Evolutionary conservation across 2,113 vertebrate species (phyloP).

Genomic region (Silurus asotus): DNA sequence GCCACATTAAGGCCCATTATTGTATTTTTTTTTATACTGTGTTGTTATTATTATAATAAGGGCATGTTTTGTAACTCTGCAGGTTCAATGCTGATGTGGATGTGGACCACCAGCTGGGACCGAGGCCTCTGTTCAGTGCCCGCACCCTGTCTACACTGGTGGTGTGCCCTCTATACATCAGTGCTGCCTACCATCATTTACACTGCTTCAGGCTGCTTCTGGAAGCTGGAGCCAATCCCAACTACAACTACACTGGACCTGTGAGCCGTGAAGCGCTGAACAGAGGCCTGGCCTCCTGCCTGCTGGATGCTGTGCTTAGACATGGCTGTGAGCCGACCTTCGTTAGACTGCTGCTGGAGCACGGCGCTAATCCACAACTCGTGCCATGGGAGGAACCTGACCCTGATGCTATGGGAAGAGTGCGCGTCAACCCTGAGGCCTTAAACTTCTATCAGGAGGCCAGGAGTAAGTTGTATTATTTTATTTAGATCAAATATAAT

Average conservation of each 20-base stretch:
- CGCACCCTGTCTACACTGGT: constrained; percentile 87
- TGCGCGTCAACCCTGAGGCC: constrained; percentile 83
- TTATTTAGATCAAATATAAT: not conserved
- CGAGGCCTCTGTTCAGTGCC: constrained; percentile 70
- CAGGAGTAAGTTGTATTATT: constrained; percentile 74
- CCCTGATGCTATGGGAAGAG: constrained; percentile 70
- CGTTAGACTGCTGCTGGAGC: constrained; percentile 83
- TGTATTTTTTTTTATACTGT: not conserved
- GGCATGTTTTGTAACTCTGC: constrained; percentile 4
- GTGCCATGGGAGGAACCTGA: constrained; percentile 78
- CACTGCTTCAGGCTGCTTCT: constrained; percentile 87
- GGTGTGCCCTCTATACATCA: constrained; percentile 91
- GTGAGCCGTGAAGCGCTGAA: constrained; percentile 80
- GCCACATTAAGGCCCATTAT: not conserved
- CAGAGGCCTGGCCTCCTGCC: constrained; percentile 82
- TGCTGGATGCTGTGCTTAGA: constrained; percentile 87
- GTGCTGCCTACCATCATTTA: constrained; percentile 90
- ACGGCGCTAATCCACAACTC: constrained; percentile 83
- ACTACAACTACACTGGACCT: constrained; percentile 88
- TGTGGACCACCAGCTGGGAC: constrained; percentile 81
- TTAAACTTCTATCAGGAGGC: constrained; percentile 82
- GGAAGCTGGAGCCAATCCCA: constrained; percentile 86
- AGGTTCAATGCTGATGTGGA: constrained; percentile 90
- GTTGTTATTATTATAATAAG: not conserved
- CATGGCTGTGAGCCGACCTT: constrained; percentile 86